Base-by-base conservation (phyloP, 2,113 vertebrate genomes). In the Neodontobutis hainanensis region DNA sequence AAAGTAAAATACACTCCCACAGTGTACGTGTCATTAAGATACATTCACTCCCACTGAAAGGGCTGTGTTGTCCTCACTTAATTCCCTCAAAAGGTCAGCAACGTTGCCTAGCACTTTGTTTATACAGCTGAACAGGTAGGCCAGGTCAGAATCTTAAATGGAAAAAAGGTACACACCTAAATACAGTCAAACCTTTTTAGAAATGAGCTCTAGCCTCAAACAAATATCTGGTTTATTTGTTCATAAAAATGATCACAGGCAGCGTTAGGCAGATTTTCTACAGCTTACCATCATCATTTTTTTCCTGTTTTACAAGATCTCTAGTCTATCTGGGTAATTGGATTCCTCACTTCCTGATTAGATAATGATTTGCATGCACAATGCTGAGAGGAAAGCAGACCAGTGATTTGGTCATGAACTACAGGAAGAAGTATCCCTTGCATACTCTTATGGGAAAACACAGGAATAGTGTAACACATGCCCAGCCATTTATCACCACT, bases 281-380 rank as follows among this genome's bases (percentile, higher is more conserved):
- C 68, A 11, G 27, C 60, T 53, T 46, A 34, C 27, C 50, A 73
- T 78, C 75, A 73, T 77, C 65, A 82, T 75, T 53, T 73, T 48
- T 61, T 73, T 60, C 73, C 57, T 64, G 46, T 77, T 81, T 55
- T 49, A 78, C 81, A 64, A 61, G 68, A 81, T 84, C 75, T 84
- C 68, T 42, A 64, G 73, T 64, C 67, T 72, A 72, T 81, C 81
- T 14, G 68, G 66, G 83, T 87, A 86, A 91, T 88, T 67, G 52
- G 80, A 89, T 82, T 83, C 85, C 67, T 70, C 65, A 48, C 84
- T 89, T 90, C 88, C 90, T 89, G 83, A 88, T 90, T 84, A 83
- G 84, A 89, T 89, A 87, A 86, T 78, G 85, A 87, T 91, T 90
- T 90, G 81, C 84, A 87, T 77, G 63, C 69, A 74, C 9, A 4